phyloP scores from a whole-genome alignment of 2,888 invertebrate species.

The Xiphydria camelus region DNA sequence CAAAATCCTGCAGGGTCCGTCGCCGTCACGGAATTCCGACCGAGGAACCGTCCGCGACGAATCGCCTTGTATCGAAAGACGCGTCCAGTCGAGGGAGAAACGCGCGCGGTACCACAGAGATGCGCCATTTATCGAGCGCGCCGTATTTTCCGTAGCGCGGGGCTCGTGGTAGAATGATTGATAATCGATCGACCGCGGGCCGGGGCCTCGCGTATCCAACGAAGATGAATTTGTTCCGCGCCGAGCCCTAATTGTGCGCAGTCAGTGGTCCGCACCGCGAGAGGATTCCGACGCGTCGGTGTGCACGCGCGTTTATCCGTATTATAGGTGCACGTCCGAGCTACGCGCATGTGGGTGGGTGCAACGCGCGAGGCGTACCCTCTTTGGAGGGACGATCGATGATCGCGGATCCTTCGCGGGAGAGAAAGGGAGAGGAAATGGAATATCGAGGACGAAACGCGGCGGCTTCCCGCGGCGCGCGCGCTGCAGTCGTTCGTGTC shows the following conservation, averaged over 20 bases:
- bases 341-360: no score
- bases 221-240: constrained; percentile 52
- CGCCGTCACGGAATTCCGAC: neutral
- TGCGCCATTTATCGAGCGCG: constrained; percentile 2
- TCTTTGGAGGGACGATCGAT: no score
- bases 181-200: constrained; percentile 48
- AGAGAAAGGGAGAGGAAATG: no score
- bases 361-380: no score
- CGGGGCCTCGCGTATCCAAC: constrained; percentile 42
- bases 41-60: neutral
- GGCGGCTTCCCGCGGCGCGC: no score
- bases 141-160: constrained; percentile 1
- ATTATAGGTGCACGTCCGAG: no score
- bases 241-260: constrained; percentile 51
- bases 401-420: no score
- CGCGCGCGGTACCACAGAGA: neutral
- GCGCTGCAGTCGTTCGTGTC: no score
- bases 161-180: constrained; percentile 39
- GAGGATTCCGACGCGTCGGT: neutral
- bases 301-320: no score
- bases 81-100: neutral
- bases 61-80: neutral
- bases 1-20: no score
- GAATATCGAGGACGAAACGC: no score
- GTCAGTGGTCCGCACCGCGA: constrained; percentile 46